Conservation (phyloP, 2,888 invertebrate species). For the Yponomeuta malinellus region DNA sequence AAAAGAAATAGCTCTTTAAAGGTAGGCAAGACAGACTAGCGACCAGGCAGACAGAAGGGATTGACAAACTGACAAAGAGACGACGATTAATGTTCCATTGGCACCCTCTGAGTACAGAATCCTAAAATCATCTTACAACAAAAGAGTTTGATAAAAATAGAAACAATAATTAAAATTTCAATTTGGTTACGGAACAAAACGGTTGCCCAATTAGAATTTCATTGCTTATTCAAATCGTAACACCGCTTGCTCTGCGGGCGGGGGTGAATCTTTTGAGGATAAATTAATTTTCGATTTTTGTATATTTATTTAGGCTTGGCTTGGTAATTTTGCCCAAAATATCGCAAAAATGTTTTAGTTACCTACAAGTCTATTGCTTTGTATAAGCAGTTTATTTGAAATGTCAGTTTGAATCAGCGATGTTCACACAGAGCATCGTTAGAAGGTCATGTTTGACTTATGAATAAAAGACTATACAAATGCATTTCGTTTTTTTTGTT, state of each 20-base stretch:
- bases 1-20: no score
- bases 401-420: no score
- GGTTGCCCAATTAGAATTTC: slow-evolving; percentile 1
- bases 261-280: background rate
- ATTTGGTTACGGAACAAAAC: background rate
- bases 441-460: no score
- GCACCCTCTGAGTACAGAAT: no score
- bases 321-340: background rate
- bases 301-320: background rate
- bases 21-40: no score
- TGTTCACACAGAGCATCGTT: no score
- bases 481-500: no score
- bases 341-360: background rate
- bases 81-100: no score
- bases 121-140: no score
- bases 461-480: no score
- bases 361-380: background rate
- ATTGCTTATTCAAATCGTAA: background rate
- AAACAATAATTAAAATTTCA: background rate
- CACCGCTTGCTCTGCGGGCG: background rate
- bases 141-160: background rate
- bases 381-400: background rate
- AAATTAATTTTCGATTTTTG: background rate
- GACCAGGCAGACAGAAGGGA: no score
- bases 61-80: no score